phyloP scores from a whole-genome alignment of 2,113 vertebrate genomes.

The Nyctibius bracteatus region DNA sequence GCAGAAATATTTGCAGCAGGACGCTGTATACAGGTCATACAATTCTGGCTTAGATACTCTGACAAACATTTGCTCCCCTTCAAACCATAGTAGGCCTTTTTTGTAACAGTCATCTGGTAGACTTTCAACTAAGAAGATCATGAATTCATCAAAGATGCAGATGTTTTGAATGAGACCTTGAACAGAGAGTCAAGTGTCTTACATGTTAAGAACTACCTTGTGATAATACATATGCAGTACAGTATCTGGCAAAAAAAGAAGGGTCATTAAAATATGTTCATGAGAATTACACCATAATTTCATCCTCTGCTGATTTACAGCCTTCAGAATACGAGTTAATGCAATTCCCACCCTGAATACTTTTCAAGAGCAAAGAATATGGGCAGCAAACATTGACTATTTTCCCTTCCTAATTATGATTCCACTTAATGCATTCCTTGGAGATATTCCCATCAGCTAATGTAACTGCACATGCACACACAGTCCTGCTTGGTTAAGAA shows the following conservation, averaged over 20 bases:
- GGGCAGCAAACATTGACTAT: neutral
- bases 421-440: neutral
- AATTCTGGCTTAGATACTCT: neutral
- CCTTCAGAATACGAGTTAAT: neutral
- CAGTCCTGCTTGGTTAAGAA: neutral
- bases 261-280: neutral
- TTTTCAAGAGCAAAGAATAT: neutral
- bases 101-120: neutral
- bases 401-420: neutral
- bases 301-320: neutral
- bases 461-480: neutral
- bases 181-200: neutral
- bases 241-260: neutral
- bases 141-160: neutral
- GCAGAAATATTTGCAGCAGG: neutral
- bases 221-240: neutral
- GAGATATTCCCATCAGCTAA: neutral
- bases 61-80: neutral
- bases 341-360: neutral
- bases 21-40: fast-evolving
- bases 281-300: neutral
- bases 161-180: neutral
- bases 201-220: neutral
- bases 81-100: neutral
- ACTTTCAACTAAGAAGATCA: neutral